These are phyloP conservation scores for Zaprionus africanus DNA, from an alignment of 1,140 invertebrate species.

Conservation along the genomic window DNA sequence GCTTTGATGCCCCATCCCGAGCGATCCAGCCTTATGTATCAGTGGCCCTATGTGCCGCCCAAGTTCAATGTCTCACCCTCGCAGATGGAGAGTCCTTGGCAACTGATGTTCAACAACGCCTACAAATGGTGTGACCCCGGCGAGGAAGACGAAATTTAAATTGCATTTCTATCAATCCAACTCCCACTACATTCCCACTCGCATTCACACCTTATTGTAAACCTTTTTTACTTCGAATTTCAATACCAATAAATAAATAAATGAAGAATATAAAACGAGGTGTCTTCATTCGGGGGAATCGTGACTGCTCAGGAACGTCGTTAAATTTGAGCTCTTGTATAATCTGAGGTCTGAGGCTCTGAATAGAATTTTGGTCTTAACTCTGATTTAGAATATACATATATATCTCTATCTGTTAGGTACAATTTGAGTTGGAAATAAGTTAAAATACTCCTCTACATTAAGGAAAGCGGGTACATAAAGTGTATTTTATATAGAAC, in stretches of 20 bases:
- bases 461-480: too few species aligned
- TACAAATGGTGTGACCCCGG: slow-evolving; percentile 88
- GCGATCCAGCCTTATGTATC: slow-evolving; percentile 93
- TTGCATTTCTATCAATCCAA: slow-evolving; percentile 15
- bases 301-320: too few species aligned
- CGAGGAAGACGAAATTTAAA: background rate
- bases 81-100: slow-evolving; percentile 91
- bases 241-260: background rate
- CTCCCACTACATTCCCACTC: background rate
- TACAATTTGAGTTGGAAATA: too few species aligned
- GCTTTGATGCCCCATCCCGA: slow-evolving; percentile 99
- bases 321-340: too few species aligned
- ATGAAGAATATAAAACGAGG: background rate
- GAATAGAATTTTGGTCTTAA: too few species aligned
- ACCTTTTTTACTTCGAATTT: background rate
- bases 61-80: slow-evolving; percentile 68
- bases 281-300: background rate
- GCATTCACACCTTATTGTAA: slow-evolving; percentile 1
- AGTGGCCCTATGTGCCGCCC: slow-evolving; percentile 91
- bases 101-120: slow-evolving; percentile 96
- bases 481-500: too few species aligned
- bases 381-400: too few species aligned
- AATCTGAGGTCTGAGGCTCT: too few species aligned
- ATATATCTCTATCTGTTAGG: too few species aligned
- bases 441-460: too few species aligned